Base-by-base conservation (phyloP, 2,113 vertebrate species). In the Circaetus gallicus region DNA sequence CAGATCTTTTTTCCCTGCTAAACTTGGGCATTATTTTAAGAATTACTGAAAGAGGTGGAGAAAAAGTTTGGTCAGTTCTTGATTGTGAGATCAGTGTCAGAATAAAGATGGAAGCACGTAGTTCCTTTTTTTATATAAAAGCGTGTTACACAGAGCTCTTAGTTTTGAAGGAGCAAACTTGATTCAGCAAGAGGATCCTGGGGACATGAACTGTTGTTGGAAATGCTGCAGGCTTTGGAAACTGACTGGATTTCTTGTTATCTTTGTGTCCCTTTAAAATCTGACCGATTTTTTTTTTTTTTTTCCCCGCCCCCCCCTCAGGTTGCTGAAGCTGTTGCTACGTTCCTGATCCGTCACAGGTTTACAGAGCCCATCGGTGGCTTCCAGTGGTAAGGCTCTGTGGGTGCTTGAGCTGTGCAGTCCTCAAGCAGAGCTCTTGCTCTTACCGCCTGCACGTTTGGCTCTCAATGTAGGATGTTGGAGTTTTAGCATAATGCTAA, bases 281-380 rank as follows among this genome's bases (percentile, higher is more conserved):
- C 66, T 28, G 26, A 40, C 40, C 12, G 0, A 0, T 7, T 16
- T 20, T 40, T 24, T 38, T 28, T 25, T 13, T 10, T 16, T 24
- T 36, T 24, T 29, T 21, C 14, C 9, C 36, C 36, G 7, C 24
- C 31, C 58, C 86, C 18, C 50, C 43, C 86, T 38, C 90, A 99
- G 99, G 99, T 99, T 95, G 99, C 99, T 89, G 99, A 99, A 97
- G 99, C 99, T 81, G 96, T 99, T 84, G 99, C 99, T 5, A 98
- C 99, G 47, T 99, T 99, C 97, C 99, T 99, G 99, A 99, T 99
- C 90, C 99, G 99, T 93, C 99, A 99, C 97, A 99, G 99, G 97
- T 99, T 99, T 98, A 99, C 99, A 84, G 99, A 99, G 93, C 98
- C 99, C 96, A 98, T 99, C 17, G 99, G 99, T 82, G 99, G 99